Conservation (phyloP, 35 echinoderm and acorn worm species). For the Amphiura filiformis region DNA sequence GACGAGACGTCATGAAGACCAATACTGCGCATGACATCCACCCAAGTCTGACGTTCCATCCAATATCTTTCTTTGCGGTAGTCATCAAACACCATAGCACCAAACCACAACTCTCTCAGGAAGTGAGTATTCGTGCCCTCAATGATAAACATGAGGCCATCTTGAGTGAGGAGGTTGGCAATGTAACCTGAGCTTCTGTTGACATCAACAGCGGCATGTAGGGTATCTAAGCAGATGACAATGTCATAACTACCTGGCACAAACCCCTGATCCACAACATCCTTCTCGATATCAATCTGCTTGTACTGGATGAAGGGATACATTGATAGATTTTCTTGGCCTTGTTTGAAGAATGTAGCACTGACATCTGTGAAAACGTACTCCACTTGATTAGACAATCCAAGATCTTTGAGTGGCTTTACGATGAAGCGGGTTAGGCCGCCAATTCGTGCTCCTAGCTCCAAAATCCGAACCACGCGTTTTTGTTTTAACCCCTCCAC, state of each 20-base stretch:
- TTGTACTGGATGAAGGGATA: conserved; percentile 88
- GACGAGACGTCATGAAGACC: conserved; percentile 67
- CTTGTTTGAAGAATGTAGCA: conserved; percentile 93
- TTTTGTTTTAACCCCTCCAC: conserved; percentile 63
- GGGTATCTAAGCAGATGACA: conserved; percentile 82
- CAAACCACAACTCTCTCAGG: conserved; percentile 84
- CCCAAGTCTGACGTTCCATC: conserved; percentile 57
- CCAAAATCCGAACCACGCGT: conserved; percentile 74
- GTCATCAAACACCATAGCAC: conserved; percentile 69
- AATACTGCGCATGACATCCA: conserved; percentile 34
- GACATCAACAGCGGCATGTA: conserved; percentile 79
- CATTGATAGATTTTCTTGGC: conserved; percentile 37
- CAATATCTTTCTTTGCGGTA: conserved; percentile 76
- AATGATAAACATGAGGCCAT: conserved; percentile 77
- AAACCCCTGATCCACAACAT: conserved; percentile 81
- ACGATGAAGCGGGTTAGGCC: conserved; percentile 82
- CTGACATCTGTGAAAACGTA: conserved; percentile 96
- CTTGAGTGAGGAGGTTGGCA: conserved; percentile 65
- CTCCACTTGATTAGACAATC: conserved; percentile 71
- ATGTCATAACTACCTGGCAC: conserved; percentile 80
- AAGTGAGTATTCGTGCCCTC: conserved; percentile 73
- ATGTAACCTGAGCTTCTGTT: conserved; percentile 61
- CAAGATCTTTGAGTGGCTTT: conserved; percentile 56
- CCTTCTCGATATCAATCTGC: conserved; percentile 89
- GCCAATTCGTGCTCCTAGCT: conserved; percentile 92